Percentiles rank a stretch among this genome's conserved stretches.
Conservation (phyloP, 1,140 invertebrate species). For the Drosophila santomea region DNA sequence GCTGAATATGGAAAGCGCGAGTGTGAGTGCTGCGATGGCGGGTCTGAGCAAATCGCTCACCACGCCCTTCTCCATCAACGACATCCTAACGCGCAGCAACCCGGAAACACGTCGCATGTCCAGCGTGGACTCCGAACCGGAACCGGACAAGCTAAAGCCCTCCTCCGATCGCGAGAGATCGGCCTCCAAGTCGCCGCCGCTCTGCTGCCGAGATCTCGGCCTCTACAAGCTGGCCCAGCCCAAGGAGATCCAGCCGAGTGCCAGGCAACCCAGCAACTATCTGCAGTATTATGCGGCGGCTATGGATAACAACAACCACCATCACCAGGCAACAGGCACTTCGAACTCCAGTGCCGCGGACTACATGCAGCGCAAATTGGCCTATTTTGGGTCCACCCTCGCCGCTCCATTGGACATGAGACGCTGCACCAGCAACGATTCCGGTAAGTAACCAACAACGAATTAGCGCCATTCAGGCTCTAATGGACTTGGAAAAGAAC, state of each 20-base stretch:
- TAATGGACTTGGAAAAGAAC: constrained; percentile 34
- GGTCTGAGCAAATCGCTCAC: constrained; percentile 75
- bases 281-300: constrained; percentile 73
- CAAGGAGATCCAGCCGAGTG: constrained; percentile 25
- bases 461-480: neutral
- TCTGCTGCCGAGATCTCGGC: constrained; percentile 69
- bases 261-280: constrained; percentile 42
- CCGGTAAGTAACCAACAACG: constrained; percentile 62
- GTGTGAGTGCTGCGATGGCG: constrained; percentile 64
- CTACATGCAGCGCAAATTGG: constrained; percentile 75
- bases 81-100: constrained; percentile 88
- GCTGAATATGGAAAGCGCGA: constrained; percentile 78
- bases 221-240: constrained; percentile 55
- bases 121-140: constrained; percentile 58
- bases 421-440: constrained; percentile 82
- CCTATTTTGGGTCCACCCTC: constrained; percentile 65
- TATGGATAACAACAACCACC: constrained; percentile 66
- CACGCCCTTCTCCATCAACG: constrained; percentile 91
- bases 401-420: constrained; percentile 79
- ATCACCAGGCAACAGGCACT: constrained; percentile 28
- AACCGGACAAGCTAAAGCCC: constrained; percentile 15
- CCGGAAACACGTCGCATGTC: constrained; percentile 57
- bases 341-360: constrained; percentile 40
- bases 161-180: constrained; percentile 30
- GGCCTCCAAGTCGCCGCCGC: constrained; percentile 44